These are phyloP conservation scores for Drosophila maculinotata DNA, from an alignment of 2,888 invertebrate species.

Conservation along the genomic window DNA sequence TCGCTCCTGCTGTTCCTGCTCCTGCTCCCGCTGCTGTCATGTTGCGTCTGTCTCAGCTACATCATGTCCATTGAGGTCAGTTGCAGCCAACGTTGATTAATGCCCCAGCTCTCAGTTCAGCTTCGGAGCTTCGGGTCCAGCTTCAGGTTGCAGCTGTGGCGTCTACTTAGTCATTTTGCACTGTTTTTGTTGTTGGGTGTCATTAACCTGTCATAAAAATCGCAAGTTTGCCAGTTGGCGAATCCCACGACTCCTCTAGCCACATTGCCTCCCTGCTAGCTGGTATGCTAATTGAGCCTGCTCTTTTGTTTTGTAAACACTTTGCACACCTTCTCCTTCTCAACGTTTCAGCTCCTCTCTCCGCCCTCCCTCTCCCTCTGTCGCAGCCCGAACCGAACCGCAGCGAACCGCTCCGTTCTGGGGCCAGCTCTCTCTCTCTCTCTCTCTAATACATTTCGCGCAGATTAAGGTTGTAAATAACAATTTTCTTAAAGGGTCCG, in stretches of 20 bases:
- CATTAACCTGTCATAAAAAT: slow-evolving; percentile 80
- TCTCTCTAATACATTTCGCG: slow-evolving; percentile 75
- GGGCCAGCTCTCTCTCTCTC: slow-evolving; percentile 59
- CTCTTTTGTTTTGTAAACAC: slow-evolving; percentile 76
- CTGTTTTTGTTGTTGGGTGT: slow-evolving; percentile 35
- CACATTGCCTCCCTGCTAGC: slow-evolving; percentile 60
- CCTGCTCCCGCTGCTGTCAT: slow-evolving; percentile 13
- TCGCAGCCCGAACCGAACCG: neutral
- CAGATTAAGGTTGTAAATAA: slow-evolving; percentile 78
- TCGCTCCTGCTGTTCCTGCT: slow-evolving; percentile 19
- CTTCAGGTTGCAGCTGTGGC: slow-evolving; percentile 7
- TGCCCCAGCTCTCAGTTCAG: slow-evolving; percentile 13
- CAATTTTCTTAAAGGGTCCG: slow-evolving; percentile 53
- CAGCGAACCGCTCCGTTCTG: slow-evolving; percentile 32
- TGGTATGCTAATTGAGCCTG: slow-evolving; percentile 75
- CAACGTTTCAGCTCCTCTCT: too few relatives aligned
- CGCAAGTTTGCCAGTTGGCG: slow-evolving; percentile 44
- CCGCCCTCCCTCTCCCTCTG: neutral
- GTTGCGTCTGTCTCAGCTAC: slow-evolving; percentile 23
- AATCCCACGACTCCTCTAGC: slow-evolving; percentile 45
- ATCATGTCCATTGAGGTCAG: slow-evolving; percentile 67
- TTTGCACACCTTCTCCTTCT: slow-evolving; percentile 42
- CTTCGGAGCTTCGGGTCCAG: too few relatives aligned
- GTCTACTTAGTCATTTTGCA: slow-evolving; percentile 12
- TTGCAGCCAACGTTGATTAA: slow-evolving; percentile 45